A percentile compares a stretch with the other conserved stretches of the same genome.
Conservation (phyloP, 1,140 invertebrate species). For the Pseudomyrmex cubaensis region DNA sequence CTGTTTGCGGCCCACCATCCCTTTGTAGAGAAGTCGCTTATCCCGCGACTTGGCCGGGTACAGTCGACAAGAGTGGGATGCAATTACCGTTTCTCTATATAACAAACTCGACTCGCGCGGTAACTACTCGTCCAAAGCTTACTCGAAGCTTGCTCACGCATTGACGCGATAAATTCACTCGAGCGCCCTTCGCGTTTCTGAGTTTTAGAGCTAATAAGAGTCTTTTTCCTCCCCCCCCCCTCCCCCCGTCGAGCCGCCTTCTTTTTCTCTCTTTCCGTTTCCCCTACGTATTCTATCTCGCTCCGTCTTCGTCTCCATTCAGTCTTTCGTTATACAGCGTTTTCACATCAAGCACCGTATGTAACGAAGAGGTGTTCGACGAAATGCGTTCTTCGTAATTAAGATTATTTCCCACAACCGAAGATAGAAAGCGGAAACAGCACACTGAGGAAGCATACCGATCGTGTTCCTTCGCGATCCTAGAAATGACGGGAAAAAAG, state of each 20-base stretch:
- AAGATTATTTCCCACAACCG: slow-evolving; percentile 35
- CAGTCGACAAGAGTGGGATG: slow-evolving; percentile 55
- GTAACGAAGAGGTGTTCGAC: not conserved
- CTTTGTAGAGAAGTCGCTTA: slow-evolving; percentile 63
- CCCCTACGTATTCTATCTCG: not conserved
- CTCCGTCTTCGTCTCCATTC: not conserved
- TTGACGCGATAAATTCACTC: slow-evolving; percentile 61
- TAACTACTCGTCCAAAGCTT: slow-evolving; percentile 55
- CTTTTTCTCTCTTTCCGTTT: not conserved
- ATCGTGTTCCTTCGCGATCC: slow-evolving; percentile 11
- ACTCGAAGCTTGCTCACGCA: slow-evolving; percentile 60
- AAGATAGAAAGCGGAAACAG: not conserved
- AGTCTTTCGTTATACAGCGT: not conserved
- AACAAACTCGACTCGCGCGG: slow-evolving; percentile 66
- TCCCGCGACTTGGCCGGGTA: slow-evolving; percentile 60
- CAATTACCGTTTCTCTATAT: slow-evolving; percentile 63
- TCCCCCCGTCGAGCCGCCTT: not conserved
- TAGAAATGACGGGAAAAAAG: slow-evolving; percentile 2
- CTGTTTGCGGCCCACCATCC: slow-evolving; percentile 11
- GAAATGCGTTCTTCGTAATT: slow-evolving; percentile 25
- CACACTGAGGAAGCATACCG: slow-evolving; percentile 6
- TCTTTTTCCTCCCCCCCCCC: not conserved
- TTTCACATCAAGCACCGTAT: slow-evolving; percentile 18
- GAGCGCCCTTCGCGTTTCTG: slow-evolving; percentile 36
- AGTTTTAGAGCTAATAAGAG: slow-evolving; percentile 37